A percentile compares a stretch with the other conserved stretches of the same genome.
These are phyloP conservation scores for Drosophila phalerata DNA, from an alignment of 2,888 invertebrate species.

Conservation along the genomic window DNA sequence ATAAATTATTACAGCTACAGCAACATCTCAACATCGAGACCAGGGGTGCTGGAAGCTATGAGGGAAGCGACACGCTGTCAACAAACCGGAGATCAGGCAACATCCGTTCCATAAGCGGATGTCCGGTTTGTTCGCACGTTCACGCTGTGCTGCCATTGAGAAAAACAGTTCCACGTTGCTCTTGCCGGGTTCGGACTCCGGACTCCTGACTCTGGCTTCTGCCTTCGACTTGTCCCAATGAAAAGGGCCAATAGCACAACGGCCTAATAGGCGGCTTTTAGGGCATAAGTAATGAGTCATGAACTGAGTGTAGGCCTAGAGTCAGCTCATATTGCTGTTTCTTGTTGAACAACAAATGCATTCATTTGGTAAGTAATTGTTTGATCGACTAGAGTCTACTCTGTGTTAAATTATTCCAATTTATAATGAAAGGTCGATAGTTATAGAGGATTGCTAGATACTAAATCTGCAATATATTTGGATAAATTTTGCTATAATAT, in stretches of 20 bases:
- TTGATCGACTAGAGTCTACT: background rate
- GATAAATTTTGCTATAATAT: too few relatives aligned
- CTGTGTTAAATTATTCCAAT: background rate
- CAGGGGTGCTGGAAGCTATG: slow-evolving; percentile 1
- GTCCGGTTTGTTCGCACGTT: slow-evolving; percentile 78
- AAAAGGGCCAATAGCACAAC: background rate
- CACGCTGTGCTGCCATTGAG: slow-evolving; percentile 59
- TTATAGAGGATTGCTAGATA: background rate
- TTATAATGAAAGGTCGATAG: background rate
- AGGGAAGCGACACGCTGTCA: slow-evolving; percentile 55
- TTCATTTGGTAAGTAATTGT: background rate
- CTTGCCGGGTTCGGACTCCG: background rate
- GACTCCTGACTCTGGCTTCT: background rate
- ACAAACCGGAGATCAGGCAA: slow-evolving; percentile 76
- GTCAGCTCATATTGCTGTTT: background rate
- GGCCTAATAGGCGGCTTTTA: slow-evolving; percentile 7
- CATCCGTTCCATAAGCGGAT: slow-evolving; percentile 76
- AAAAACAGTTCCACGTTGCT: slow-evolving; percentile 36
- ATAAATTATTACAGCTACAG: slow-evolving; percentile 66
- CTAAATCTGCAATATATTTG: background rate
- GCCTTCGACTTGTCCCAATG: background rate
- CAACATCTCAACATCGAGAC: slow-evolving; percentile 8
- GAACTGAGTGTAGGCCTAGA: slow-evolving; percentile 10
- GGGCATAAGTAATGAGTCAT: background rate
- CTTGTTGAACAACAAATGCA: background rate